A percentile compares a stretch with the other conserved stretches of the same genome.
Evolutionary conservation across 2,888 invertebrate species (phyloP).

Genomic region (Platypus cylindrus): DNA sequence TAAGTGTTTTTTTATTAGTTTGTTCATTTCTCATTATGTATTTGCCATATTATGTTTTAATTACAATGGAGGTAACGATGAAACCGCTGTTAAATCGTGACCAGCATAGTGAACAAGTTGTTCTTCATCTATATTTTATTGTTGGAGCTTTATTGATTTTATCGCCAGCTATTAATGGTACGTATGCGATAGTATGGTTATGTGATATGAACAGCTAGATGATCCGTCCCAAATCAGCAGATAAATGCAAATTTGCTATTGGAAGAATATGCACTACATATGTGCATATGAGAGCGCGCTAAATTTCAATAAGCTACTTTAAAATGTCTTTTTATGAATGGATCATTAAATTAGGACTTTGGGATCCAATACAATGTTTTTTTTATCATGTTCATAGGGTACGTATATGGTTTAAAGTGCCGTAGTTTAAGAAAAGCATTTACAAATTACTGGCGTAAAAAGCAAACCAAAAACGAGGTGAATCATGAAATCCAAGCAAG

Average conservation of each 20-base stretch:
- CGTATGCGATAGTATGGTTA: neutral
- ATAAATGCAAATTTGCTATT: too few relatives aligned
- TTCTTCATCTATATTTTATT: constrained; percentile 41
- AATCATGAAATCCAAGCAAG: constrained; percentile 70
- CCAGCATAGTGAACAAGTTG: neutral
- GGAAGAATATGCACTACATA: too few relatives aligned
- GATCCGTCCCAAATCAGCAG: too few relatives aligned
- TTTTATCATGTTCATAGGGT: constrained; percentile 27
- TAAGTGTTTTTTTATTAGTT: constrained; percentile 59
- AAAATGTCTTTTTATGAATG: too few relatives aligned
- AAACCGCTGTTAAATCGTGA: constrained; percentile 23
- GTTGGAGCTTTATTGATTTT: constrained; percentile 55
- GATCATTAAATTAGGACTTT: neutral
- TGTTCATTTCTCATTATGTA: constrained; percentile 60
- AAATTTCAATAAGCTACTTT: too few relatives aligned
- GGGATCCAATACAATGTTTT: neutral
- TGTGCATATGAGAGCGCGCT: too few relatives aligned
- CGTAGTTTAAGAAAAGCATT: constrained; percentile 58
- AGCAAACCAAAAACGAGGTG: constrained; percentile 65
- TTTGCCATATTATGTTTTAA: constrained; percentile 59
- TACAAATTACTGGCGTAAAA: constrained; percentile 64
- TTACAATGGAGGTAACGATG: constrained; percentile 50
- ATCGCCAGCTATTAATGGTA: constrained; percentile 55
- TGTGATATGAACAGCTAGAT: too few relatives aligned
- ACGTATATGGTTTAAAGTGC: constrained; percentile 65